Evolutionary conservation across 2,888 invertebrate genomes (phyloP).

Genomic region (Pterostichus madidus): DNA sequence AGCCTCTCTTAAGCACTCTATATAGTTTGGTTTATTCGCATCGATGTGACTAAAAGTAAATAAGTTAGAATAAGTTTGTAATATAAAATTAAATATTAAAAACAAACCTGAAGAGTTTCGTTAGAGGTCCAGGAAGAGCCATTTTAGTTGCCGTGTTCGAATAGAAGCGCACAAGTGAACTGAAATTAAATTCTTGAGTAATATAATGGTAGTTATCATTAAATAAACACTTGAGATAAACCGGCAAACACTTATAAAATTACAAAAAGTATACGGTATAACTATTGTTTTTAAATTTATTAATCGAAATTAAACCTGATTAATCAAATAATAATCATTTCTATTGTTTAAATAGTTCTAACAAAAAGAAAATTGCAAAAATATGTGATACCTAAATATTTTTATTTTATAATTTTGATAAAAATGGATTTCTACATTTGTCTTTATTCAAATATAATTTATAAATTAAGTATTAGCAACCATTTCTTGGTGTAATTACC

Average conservation of each 20-base stretch:
- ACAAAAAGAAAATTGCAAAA: not conserved
- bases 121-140: slow-evolving; percentile 75
- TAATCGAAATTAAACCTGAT: no score
- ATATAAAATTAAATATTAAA: slow-evolving; percentile 6
- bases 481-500: no score
- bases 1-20: slow-evolving; percentile 88
- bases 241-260: not conserved
- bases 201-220: slow-evolving; percentile 22
- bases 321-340: no score
- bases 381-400: no score
- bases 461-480: no score
- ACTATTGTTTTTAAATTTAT: no score
- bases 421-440: no score
- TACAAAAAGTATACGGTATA: not conserved
- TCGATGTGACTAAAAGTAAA: slow-evolving; percentile 86
- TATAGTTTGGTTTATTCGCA: slow-evolving; percentile 86
- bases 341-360: not conserved
- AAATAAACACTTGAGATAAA: slow-evolving; percentile 55
- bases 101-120: slow-evolving; percentile 75
- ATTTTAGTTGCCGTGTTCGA: slow-evolving; percentile 70
- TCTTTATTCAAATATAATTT: no score
- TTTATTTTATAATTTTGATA: no score
- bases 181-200: slow-evolving; percentile 28
- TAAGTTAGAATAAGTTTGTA: slow-evolving; percentile 24
- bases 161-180: slow-evolving; percentile 12